Percentiles rank a stretch among this genome's conserved stretches.
Evolutionary conservation across 2,113 vertebrate species (phyloP).

Genomic region (Mellivora capensis): DNA sequence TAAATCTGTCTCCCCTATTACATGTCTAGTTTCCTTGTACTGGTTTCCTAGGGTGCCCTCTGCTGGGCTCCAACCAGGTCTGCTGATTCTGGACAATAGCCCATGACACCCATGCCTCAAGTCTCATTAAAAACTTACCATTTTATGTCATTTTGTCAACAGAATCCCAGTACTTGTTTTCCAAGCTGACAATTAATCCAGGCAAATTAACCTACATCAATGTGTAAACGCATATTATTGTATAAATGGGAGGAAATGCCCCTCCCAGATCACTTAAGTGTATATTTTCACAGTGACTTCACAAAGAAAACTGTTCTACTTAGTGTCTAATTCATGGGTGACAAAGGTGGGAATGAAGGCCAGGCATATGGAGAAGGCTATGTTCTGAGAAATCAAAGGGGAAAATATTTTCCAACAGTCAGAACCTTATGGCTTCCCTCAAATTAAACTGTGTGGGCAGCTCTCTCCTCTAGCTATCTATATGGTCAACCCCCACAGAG

Average conservation of each 20-base stretch:
- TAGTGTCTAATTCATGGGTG: not conserved
- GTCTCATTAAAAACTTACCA: not conserved
- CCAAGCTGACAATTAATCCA: not conserved
- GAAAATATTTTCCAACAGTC: slow-evolving; percentile 36
- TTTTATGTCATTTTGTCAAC: not conserved
- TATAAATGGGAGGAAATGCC: not conserved
- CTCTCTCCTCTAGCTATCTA: not conserved
- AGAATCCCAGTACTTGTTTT: not conserved
- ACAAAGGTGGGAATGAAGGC: not conserved
- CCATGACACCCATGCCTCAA: not conserved
- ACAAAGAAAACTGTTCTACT: not conserved
- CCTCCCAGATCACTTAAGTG: not conserved
- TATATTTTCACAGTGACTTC: not conserved
- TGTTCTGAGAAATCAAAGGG: slow-evolving; percentile 5
- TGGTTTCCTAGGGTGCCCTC: slow-evolving; percentile 52
- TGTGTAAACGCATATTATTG: not conserved
- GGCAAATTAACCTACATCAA: not conserved
- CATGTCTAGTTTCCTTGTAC: not conserved
- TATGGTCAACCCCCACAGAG: not conserved
- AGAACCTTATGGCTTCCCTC: not conserved
- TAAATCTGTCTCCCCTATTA: not conserved
- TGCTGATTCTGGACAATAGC: not conserved
- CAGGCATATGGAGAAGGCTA: not conserved
- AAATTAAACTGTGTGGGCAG: slow-evolving; percentile 14
- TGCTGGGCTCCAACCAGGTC: slow-evolving; percentile 26